Base-by-base conservation (phyloP, 2,113 vertebrate genomes). In the Penelope pileata region DNA sequence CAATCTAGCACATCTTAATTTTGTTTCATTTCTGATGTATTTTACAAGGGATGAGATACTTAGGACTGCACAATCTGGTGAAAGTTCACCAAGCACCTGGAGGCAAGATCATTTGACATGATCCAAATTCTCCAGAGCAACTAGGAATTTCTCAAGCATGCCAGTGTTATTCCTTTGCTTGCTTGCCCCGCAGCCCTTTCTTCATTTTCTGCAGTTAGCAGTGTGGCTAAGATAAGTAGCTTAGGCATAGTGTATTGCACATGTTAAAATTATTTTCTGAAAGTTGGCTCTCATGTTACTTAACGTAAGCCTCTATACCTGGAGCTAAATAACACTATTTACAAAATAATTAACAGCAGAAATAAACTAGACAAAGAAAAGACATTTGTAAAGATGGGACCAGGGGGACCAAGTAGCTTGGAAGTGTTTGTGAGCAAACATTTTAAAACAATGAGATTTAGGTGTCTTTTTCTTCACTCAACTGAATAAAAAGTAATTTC, bases 231-330 rank as follows among this genome's bases (percentile, higher is more conserved):
- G 19, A 24, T 45, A 40, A 54, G 34, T 21, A 56, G 43, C 53
- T 8, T 59, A 32, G 38, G 14, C 48, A 47, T 51, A 51, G 32
- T 12, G 69, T 47, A 36, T 0, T 3, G 32, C 50, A 56, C 9
- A 0, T 10, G 5, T 50, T 62, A 16, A 43, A 56, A 36, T n/a
- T n/a, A 16, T 36, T 82, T 91, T 58, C 38, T 84, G 51, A 29
- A 48, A 42, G 6, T 5, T 63, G 10, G 0, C 16, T 36, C 13
- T 43, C 29, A 36, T 38, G 3, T 67, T 54, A 42, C 12, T 62
- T 67, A n/a, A 30, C 34, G 10, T 0, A 0, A 29, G 9, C 18
- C 8, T 68, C 58, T 0, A 0, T 38, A 6, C 6, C 0, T 58
- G 50, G 38, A 53, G 13, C 9, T 62, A n/a, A 5, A 0, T 58